Evolutionary conservation across 2,113 vertebrate species (phyloP).

Genomic region (Micronycteris hirsuta): DNA sequence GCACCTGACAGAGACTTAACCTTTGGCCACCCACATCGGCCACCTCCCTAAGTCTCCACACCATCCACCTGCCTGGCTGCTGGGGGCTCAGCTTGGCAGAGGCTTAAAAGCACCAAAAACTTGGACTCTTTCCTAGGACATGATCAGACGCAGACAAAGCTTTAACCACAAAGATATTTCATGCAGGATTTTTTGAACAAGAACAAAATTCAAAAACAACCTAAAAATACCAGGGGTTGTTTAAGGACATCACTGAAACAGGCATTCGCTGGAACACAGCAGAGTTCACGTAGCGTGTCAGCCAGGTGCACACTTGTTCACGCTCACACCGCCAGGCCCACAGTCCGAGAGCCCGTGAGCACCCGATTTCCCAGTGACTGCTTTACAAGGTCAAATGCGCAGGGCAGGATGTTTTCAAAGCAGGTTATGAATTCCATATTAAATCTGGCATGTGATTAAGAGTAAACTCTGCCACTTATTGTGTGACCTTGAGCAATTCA

Average conservation of each 20-base stretch:
- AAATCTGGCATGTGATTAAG: not conserved
- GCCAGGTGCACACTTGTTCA: not conserved
- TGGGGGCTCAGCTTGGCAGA: not conserved
- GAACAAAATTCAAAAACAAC: not conserved
- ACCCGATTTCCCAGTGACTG: not conserved
- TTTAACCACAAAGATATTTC: not conserved
- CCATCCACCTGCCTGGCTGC: not conserved
- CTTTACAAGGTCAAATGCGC: not conserved
- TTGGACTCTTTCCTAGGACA: not conserved
- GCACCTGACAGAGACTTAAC: not conserved
- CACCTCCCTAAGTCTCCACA: not conserved
- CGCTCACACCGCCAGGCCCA: not conserved
- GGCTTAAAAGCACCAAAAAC: not conserved
- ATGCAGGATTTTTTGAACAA: not conserved
- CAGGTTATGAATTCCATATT: not conserved
- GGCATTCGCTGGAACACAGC: not conserved
- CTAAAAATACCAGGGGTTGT: not conserved
- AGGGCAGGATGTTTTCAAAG: not conserved
- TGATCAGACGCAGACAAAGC: not conserved
- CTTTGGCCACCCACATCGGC: not conserved
- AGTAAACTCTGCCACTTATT: not conserved
- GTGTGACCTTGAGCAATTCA: not conserved
- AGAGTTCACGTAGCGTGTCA: accelerated
- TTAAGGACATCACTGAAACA: not conserved
- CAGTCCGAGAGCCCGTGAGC: not conserved